These are phyloP conservation scores for Campylomormyrus tamandua DNA, from an alignment of 2,113 vertebrate species.

Conservation along the genomic window DNA sequence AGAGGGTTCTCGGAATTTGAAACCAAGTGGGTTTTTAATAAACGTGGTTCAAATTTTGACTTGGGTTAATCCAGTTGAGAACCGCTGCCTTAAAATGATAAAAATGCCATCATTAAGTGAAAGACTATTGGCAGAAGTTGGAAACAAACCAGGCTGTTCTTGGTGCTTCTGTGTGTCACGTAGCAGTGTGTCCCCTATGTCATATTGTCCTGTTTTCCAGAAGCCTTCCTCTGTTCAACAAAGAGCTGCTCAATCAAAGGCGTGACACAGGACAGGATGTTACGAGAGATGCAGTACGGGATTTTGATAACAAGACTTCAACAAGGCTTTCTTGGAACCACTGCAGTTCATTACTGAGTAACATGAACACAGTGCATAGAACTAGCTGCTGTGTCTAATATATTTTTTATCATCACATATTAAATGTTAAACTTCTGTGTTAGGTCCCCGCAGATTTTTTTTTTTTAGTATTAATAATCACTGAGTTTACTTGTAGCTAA, in stretches of 20 bases:
- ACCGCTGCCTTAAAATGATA: not conserved
- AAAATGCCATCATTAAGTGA: not conserved
- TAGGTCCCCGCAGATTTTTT: not conserved
- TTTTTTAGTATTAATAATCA: not conserved
- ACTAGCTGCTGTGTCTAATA: not conserved
- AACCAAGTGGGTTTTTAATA: not conserved
- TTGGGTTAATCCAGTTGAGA: not conserved
- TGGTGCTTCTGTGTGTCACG: not conserved
- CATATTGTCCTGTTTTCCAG: not conserved
- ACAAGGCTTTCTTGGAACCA: not conserved
- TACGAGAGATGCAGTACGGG: not conserved
- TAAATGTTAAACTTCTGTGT: not conserved
- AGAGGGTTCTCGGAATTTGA: not conserved
- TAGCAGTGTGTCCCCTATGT: not conserved
- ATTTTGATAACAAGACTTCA: not conserved
- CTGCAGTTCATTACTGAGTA: not conserved
- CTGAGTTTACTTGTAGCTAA: not conserved
- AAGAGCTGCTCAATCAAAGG: not conserved
- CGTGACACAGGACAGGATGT: not conserved
- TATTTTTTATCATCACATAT: not conserved
- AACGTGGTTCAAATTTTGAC: not conserved
- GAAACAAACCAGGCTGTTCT: not conserved
- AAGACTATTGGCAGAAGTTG: not conserved
- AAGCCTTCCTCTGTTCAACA: not conserved
- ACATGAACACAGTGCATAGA: not conserved